Base-by-base conservation (phyloP, 2,888 invertebrate species). In the Tetramorium bicarinatum region DNA sequence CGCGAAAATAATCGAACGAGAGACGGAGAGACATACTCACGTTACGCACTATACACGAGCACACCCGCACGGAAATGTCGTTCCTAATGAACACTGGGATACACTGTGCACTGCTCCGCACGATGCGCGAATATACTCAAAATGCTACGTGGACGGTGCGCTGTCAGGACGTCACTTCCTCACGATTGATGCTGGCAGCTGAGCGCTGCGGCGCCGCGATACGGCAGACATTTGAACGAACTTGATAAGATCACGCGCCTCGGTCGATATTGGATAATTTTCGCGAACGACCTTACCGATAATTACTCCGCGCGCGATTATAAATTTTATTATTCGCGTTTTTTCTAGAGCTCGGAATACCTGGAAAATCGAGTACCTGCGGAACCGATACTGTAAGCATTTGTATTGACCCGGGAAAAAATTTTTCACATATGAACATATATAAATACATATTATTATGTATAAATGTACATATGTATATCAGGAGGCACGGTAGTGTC, bases 111-210 rank as follows among this genome's bases (percentile, higher is more conserved):
- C 25, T 1, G 18, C 3, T 25, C 38, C 4, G 8, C 11, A 18
- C 25, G 1, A 66, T 80, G 88, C 84, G 82, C 84, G 54, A 85
- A 44, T 69, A 44, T 69, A 66, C 75, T 84, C 75, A 38, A 85
- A 79, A 67, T 91, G 91, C 93, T 93, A 93, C 93, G 93, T 93
- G 93, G 93, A 93, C 88, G 87, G 85, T 89, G 86, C 71, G 87
- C 83, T 88, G 85, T 81, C 75, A 29, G 25, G 83, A 91, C 93
- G 93, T 93, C 93, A 93, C 90, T 92, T 93, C 93, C 93, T 91
- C 83, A 79, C n/a, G 64, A 89, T 82, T 92, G 91, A 93, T 91
- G 93, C 92, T 88, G 85, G 76, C 81, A 79, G 76, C 47, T 44
- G n/a, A 52, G 54, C 85, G 62, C 62, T 29, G 41, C 56, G 18